phyloP scores from a whole-genome alignment of 2,888 invertebrate genomes.

The Hedya salicella region DNA sequence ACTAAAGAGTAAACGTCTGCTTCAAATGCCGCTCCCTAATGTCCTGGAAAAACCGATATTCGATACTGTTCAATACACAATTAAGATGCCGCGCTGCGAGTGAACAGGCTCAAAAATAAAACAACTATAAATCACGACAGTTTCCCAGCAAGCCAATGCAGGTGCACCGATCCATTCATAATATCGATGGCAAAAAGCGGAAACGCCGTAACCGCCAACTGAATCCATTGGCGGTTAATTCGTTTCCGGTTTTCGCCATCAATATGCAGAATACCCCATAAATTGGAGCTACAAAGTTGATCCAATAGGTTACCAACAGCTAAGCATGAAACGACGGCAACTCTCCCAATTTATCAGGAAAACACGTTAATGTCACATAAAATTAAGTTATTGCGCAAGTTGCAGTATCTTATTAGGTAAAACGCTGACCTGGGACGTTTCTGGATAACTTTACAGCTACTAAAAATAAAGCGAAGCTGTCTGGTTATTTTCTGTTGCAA shows the following conservation, averaged over 20 bases:
- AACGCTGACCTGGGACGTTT: conserved; percentile 51
- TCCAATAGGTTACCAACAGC: conserved; percentile 30
- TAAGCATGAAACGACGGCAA: conserved; percentile 35
- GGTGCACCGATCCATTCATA: conserved; percentile 30
- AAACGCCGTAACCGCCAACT: too few relatives aligned
- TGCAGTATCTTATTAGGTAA: conserved; percentile 56
- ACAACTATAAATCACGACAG: conserved; percentile 7
- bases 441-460: conserved; percentile 32
- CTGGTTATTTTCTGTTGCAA: conserved; percentile 23
- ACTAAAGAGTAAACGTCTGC: background rate
- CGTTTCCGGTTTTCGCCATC: too few relatives aligned
- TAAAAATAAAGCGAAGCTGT: conserved; percentile 21
- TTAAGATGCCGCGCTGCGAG: background rate
- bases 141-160: conserved; percentile 8
- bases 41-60: background rate
- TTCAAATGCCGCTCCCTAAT: background rate
- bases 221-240: too few relatives aligned
- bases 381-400: conserved; percentile 66
- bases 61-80: background rate
- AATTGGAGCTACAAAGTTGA: conserved; percentile 28
- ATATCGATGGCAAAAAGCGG: too few relatives aligned
- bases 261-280: conserved; percentile 18
- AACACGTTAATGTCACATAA: conserved; percentile 66
- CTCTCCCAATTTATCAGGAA: conserved; percentile 54
- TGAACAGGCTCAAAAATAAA: conserved; percentile 2